These are phyloP conservation scores for Mugil cephalus DNA, from an alignment of 2,113 vertebrate species.

Conservation along the genomic window DNA sequence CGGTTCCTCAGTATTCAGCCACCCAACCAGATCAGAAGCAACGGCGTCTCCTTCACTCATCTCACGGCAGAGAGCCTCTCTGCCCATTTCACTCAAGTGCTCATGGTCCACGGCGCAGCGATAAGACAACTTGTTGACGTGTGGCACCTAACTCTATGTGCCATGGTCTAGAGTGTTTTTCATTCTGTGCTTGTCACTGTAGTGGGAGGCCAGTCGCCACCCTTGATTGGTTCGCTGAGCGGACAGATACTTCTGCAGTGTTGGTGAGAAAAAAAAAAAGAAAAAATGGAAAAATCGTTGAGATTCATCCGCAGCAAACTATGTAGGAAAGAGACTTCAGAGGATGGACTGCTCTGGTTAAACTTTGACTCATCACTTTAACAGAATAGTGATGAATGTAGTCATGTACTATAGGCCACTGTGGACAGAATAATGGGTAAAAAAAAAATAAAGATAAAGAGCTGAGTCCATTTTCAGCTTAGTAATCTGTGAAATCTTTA, in stretches of 20 bases:
- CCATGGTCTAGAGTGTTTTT: conserved; percentile 78
- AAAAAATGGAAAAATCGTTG: conserved; percentile 50
- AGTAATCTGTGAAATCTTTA: conserved; percentile 41
- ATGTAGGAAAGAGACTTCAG: conserved; percentile 40
- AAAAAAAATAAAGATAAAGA: conserved; percentile 27
- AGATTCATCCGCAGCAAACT: conserved; percentile 43
- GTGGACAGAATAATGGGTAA: conserved; percentile 4
- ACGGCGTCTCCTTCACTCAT: conserved; percentile 71
- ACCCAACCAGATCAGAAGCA: conserved; percentile 74
- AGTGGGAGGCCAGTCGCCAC: conserved; percentile 67
- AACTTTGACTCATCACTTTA: conserved; percentile 28
- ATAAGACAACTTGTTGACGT: conserved; percentile 81
- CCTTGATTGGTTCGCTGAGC: conserved; percentile 69
- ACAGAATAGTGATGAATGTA: conserved; percentile 30
- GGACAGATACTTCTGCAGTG: conserved; percentile 57
- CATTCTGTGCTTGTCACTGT: conserved; percentile 71
- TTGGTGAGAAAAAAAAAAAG: conserved; percentile 60
- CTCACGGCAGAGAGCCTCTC: conserved; percentile 68
- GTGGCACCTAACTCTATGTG: conserved; percentile 73
- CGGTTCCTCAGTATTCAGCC: conserved; percentile 64
- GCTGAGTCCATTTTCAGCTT: conserved; percentile 14
- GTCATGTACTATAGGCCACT: conserved; percentile 4
- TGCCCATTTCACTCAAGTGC: conserved; percentile 77
- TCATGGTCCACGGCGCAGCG: conserved; percentile 60
- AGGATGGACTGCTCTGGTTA: conserved; percentile 10